Evolutionary conservation across 1,140 invertebrate genomes (phyloP), one percentile per base, ranked within the genome.

Genomic region (Philotrypesis tridentata): DNA sequence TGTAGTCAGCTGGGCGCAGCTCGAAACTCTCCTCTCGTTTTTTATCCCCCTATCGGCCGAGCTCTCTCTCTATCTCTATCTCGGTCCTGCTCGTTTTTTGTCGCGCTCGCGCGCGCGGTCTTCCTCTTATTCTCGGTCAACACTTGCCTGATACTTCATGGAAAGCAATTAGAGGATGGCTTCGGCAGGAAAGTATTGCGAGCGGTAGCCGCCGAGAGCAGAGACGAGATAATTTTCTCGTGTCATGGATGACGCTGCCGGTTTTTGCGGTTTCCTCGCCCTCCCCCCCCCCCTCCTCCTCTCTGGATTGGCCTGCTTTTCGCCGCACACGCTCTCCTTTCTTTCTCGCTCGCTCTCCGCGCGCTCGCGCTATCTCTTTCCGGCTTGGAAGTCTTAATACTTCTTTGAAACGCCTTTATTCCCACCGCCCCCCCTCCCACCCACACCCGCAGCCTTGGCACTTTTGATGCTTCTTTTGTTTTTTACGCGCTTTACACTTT

Each of bases 141-240:
- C 70, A 79, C 78, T 72, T 61, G 31, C 29, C 37, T 11, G 55
- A 73, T 73, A 48, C 25, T 73, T 31, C 2, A 37, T 80, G 31
- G 29, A 40, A 80, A 74, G 8, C 37, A 80, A 80, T 80, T 80
- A 74, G 23, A 80, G 29, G 9, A 65, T 17, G 25, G 23, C 21
- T 11, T 29, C 0, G 5, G 23, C 7, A 5, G 23, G 31, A 48
- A n/a, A 55, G 37, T 72, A 72, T 73, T 33, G 37, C 68, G n/a
- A n/a, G n/a, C n/a, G n/a, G n/a, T n/a, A 6, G 37, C 0, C 25
- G 31, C 31, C 23, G 21, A 29, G 23, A 61, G n/a, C n/a, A n/a
- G 43, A 0, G n/a, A 61, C 37, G 48, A 14, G 55, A 73, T 73
- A 63, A 60, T 80, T 80, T 80, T 7, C n/a, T 31, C 31, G 68